A percentile compares a stretch with the other conserved stretches of the same genome.
phyloP scores from a whole-genome alignment of 1,140 invertebrate species.

The Microplitis mediator region DNA sequence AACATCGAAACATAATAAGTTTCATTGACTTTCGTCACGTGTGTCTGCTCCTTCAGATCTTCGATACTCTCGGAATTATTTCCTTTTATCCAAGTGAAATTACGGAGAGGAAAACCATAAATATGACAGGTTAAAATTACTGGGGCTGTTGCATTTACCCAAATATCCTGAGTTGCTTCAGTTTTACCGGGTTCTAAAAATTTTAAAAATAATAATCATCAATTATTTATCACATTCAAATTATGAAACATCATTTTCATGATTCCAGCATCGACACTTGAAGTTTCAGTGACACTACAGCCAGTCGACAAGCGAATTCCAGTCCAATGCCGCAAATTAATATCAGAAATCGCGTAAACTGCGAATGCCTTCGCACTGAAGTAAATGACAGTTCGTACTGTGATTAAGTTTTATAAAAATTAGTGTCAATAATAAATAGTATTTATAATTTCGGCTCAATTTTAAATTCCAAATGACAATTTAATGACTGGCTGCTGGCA shows the following conservation, averaged over 20 bases:
- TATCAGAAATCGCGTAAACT: too few species aligned
- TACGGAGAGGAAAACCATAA: constrained; percentile 66
- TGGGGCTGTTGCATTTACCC: constrained; percentile 60
- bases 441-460: too few species aligned
- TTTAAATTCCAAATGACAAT: too few species aligned
- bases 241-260: background rate
- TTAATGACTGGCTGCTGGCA: too few species aligned
- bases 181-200: constrained; percentile 62
- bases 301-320: too few species aligned
- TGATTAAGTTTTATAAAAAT: too few species aligned
- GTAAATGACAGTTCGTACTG: too few species aligned
- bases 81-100: constrained; percentile 67
- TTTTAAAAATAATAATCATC: background rate
- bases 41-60: constrained; percentile 53
- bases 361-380: too few species aligned
- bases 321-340: too few species aligned
- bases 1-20: constrained; percentile 65
- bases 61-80: constrained; percentile 58
- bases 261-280: too few species aligned
- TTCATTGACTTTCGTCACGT: constrained; percentile 59
- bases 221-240: background rate
- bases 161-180: constrained; percentile 55
- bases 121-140: constrained; percentile 64
- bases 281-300: too few species aligned
- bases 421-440: too few species aligned